Evolutionary conservation across 2,797 vertebrate genomes (phyloP), one percentile per base, ranked within the genome.

Genomic region (Diceros bicornis): DNA sequence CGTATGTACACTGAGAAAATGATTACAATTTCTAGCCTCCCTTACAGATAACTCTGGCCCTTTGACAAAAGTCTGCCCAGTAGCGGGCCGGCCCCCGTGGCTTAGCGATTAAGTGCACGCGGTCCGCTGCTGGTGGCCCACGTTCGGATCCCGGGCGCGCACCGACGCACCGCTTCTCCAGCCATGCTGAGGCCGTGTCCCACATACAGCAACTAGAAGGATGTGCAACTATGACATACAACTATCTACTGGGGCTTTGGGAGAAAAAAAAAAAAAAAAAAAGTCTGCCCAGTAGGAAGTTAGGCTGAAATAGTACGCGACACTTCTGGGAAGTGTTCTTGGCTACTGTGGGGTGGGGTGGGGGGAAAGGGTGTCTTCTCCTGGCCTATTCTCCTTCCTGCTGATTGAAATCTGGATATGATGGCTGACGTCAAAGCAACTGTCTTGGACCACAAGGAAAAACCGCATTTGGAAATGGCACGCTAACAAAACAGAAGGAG

Each of bases 391-490:
- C 50, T 96, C n/a, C 61, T 92, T 90, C 29, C 72, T 86, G 12
- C 23, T 96, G 64, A 96, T 41, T 87, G 66, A 41, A 95, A 86
- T 50, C 29, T 86, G 32, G 17, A 62, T 69, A 83, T 34, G 83
- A 95, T 34, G 41, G n/a, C 57, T 74, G 17, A 89, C 89, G 37
- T 7, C 62, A 89, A 52, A 90, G n/a, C 0, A 64, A 75, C n/a
- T 17, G 7, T 61, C 82, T 89, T 89, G 64, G 25, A 90, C 14
- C 34, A 96, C 25, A 61, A 71, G 27, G 82, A 52, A 93, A 97
- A 97, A 93, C 32, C 85, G 29, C 27, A 74, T 62, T 68, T 94
- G 21, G 81, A 81, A 50, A 86, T 37, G 29, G n/a, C 29, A 74
- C 62, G 44, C 66, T 84, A 97, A 91, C 50, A 89, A 81, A 89